Conservation (phyloP, 2,113 vertebrate genomes). For the Chamaetylas fuelleborni region DNA sequence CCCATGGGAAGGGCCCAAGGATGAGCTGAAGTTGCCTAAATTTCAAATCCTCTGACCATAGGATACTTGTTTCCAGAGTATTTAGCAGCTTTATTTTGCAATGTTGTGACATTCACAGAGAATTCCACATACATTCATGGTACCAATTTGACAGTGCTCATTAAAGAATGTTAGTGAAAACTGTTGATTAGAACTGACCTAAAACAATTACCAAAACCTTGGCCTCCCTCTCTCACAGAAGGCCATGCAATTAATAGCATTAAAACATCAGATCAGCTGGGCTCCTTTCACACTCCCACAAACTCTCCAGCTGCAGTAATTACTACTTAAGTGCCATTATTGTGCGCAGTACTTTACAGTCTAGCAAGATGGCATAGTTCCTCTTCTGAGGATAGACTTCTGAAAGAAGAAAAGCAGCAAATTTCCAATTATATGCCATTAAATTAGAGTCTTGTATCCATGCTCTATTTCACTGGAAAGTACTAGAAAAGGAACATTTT, state of each 20-base stretch:
- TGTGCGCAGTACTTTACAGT: not conserved
- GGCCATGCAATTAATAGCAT: not conserved
- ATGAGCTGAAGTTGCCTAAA: not conserved
- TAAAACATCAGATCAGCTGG: not conserved
- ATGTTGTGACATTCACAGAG: not conserved
- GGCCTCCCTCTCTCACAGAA: not conserved
- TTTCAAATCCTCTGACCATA: not conserved
- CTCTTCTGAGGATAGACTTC: not conserved
- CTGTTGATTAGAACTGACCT: not conserved
- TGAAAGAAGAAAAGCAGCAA: not conserved
- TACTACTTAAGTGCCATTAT: not conserved
- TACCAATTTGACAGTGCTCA: not conserved
- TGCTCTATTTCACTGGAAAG: not conserved
- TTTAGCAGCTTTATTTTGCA: slow-evolving; percentile 39
- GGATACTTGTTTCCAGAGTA: not conserved
- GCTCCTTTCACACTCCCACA: not conserved
- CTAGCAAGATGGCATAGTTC: not conserved
- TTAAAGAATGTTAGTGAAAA: not conserved
- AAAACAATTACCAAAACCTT: not conserved
- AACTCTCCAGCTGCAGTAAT: not conserved
- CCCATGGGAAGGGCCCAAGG: not conserved
- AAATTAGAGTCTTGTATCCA: not conserved
- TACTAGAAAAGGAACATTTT: not conserved
- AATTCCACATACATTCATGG: not conserved
- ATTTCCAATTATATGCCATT: not conserved